Evolutionary conservation across 2,888 invertebrate genomes (phyloP), one percentile per base, ranked within the genome.

Genomic region (Nomada fabriciana): DNA sequence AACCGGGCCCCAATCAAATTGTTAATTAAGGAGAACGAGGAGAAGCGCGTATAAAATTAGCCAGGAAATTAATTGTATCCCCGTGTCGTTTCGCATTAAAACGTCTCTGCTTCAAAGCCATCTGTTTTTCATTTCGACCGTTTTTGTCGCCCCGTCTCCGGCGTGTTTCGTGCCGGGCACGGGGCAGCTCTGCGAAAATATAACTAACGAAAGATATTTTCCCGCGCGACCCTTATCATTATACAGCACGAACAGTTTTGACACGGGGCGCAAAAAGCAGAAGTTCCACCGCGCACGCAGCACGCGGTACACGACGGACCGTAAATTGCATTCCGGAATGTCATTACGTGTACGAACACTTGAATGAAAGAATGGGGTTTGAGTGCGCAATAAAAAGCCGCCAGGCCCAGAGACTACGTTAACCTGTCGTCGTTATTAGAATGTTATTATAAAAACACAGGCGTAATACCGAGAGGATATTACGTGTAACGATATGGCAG

Each of bases 321-420:
- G 64, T 52, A 65, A 78, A 81, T 81, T 74, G 69, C 36, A 65
- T 70, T 50, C 63, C 18, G 60, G 43, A 42, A 72, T 73, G 68
- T 77, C 72, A 47, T 80, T 72, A 73, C 67, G 15, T 50, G 43
- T 23, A 42, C 76, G 67, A 55, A 67, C 55, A 29, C 61, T 59
- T 43, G 67, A 53, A 68, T 57, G 69, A 36, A 72, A 57, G 50
- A 55, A 15, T 10, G 20, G 59, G 13, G 42, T 76, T 76, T 53
- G 79, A 69, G 57, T 0, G 43, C 13, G 10, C 59, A 18, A 69
- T 36, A 63, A 69, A 79, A 69, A n/a, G 50, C 57, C 60, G 63
- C 50, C 42, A 57, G 50, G 50, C 47, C 13, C 61, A 36, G 15
- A 4, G 23, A 61, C 55, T 43, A 13, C 52, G 25, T 64, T 64